Evolutionary conservation across 2,113 vertebrate species (phyloP), one percentile per base, ranked within the genome.

Genomic region (Lepisosteus oculatus): DNA sequence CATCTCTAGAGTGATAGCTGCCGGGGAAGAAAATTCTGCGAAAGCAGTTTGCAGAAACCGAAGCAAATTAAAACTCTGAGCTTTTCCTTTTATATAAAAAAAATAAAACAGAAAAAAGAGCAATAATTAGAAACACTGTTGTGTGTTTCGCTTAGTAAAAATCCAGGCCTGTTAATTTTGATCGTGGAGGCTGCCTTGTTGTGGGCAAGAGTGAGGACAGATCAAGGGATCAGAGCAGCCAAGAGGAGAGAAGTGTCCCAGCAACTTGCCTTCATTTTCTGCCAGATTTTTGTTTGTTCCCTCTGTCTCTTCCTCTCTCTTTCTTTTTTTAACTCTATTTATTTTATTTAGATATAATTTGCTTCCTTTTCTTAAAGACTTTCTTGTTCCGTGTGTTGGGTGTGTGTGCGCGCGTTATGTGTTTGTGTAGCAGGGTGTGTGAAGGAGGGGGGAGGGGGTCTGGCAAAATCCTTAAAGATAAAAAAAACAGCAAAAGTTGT

Each of bases 141-240:
- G 85, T 83, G 85, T 87, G 85, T 63, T 81, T 83, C 84, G 84
- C 85, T 29, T 87, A 81, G 85, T 84, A 83, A 86, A 91, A 90
- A 86, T 84, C 91, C 90, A 87, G 87, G 89, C 90, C 85, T 89
- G 86, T 89, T 92, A 88, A 92, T 90, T 90, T 88, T 85, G 82
- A 81, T 81, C 83, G 87, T 84, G 82, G 84, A 85, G 77, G 61
- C 65, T 3, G 82, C 86, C 87, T 91, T 93, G 87, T 92, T 92
- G 91, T 92, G 91, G 91, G 85, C 75, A 83, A 76, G 86, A 77
- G 84, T 74, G 67, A 61, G 78, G 80, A 79, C 76, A 79, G 70
- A 78, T 15, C 72, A 80, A 79, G 79, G 68, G 77, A 86, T 87
- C 90, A 87, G 90, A 91, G 89, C 90, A 89, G 90, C 84, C 75